phyloP scores from a whole-genome alignment of 2,113 vertebrate species.

The Microcebus tavaratra region DNA sequence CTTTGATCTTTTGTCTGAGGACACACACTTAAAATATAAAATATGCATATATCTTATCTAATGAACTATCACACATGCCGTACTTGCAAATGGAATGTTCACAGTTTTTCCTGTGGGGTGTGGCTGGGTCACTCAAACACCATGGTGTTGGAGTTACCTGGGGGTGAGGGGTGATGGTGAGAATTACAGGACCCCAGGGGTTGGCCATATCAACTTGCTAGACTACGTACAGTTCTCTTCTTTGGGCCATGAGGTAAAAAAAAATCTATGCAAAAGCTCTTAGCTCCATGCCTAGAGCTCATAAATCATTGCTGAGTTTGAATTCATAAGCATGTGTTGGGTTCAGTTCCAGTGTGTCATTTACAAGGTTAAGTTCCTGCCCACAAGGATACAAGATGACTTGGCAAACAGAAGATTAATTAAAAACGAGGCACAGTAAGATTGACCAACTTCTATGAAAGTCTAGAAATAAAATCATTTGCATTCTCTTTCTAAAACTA shows the following conservation, averaged over 20 bases:
- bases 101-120: neutral
- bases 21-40: neutral
- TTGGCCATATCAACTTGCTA: rapidly evolving
- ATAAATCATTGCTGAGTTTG: no score
- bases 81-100: neutral
- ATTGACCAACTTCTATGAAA: neutral
- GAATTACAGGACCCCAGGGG: neutral
- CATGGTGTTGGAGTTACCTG: rapidly evolving
- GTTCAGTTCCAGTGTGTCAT: neutral
- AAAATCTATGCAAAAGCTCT: neutral
- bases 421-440: neutral
- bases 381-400: neutral
- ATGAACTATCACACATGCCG: neutral
- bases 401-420: neutral
- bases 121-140: rapidly evolving
- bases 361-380: neutral
- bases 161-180: rapidly evolving
- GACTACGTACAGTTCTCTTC: neutral
- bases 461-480: neutral
- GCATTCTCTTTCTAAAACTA: neutral
- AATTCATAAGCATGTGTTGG: neutral
- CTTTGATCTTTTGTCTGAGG: neutral
- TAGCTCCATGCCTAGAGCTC: neutral
- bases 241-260: neutral
- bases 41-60: neutral